phyloP scores from a whole-genome alignment of 2,888 invertebrate species.

The Geotrupes spiniger region DNA sequence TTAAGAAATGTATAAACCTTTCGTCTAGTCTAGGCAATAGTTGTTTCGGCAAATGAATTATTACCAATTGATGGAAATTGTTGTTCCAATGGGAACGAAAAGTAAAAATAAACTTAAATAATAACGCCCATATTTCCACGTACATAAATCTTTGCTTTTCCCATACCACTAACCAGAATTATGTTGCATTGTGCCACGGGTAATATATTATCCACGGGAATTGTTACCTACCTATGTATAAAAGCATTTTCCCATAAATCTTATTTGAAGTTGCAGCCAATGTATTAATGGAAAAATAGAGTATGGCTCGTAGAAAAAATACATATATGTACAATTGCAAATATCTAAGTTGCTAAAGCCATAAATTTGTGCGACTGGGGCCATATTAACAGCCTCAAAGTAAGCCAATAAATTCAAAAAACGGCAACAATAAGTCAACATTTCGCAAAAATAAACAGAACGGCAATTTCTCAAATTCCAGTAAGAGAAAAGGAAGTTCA shows the following conservation, averaged over 20 bases:
- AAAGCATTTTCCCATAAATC: constrained; percentile 22
- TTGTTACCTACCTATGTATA: constrained; percentile 17
- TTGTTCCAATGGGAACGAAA: too few relatives aligned
- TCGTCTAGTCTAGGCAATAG: too few relatives aligned
- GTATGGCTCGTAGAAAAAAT: background rate
- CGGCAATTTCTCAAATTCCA: constrained; percentile 31
- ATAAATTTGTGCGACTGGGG: constrained; percentile 16
- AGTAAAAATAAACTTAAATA: too few relatives aligned
- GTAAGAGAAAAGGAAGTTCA: constrained; percentile 18
- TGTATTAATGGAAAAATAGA: constrained; percentile 4
- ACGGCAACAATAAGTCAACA: constrained; percentile 33
- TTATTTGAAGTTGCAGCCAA: constrained; percentile 9
- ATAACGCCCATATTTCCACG: too few relatives aligned
- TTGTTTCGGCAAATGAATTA: too few relatives aligned
- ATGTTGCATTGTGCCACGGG: constrained; percentile 2
- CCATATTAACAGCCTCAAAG: constrained; percentile 22
- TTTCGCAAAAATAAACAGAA: constrained; percentile 33
- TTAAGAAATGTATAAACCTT: too few relatives aligned
- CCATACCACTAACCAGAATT: too few relatives aligned
- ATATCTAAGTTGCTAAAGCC: constrained; percentile 19
- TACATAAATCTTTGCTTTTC: too few relatives aligned
- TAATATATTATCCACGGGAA: background rate
- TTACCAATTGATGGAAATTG: too few relatives aligned
- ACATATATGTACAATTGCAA: constrained; percentile 18
- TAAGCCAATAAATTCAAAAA: constrained; percentile 28